Conservation (phyloP, 2,797 vertebrate genomes). For the Cossypha dichroa region DNA sequence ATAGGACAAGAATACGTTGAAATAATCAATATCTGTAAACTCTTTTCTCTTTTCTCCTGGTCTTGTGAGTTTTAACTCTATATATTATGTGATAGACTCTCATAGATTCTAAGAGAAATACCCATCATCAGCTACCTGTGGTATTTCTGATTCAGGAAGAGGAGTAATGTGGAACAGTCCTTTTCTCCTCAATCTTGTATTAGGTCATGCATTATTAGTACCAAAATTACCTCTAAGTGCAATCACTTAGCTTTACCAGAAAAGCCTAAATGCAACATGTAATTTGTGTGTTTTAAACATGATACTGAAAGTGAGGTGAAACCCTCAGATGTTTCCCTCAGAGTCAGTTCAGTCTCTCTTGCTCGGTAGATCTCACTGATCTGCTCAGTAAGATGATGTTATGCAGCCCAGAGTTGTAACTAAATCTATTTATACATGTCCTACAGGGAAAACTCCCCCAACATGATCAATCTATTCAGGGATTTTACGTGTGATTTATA, state of each 20-base stretch:
- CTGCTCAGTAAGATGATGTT: neutral
- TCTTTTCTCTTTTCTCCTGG: neutral
- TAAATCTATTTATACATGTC: neutral
- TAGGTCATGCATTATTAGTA: neutral
- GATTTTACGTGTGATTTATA: slow-evolving; percentile 24
- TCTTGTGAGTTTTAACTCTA: neutral
- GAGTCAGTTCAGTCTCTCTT: neutral
- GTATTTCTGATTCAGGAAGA: neutral
- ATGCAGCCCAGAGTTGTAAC: neutral
- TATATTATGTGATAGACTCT: neutral
- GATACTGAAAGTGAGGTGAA: neutral
- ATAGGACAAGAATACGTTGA: neutral
- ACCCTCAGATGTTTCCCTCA: neutral
- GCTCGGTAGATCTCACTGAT: neutral
- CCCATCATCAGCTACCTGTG: neutral
- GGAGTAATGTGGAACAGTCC: neutral
- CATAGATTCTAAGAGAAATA: neutral
- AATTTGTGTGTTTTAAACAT: neutral
- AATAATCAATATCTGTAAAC: neutral
- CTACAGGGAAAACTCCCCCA: slow-evolving; percentile 3
- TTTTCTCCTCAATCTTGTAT: neutral
- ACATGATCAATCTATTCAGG: neutral
- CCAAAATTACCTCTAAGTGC: neutral
- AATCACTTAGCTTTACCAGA: neutral
- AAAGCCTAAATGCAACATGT: neutral